Evolutionary conservation across 1,140 invertebrate genomes (phyloP), one percentile per base, ranked within the genome.

Genomic region (Phocides pigmalion): DNA sequence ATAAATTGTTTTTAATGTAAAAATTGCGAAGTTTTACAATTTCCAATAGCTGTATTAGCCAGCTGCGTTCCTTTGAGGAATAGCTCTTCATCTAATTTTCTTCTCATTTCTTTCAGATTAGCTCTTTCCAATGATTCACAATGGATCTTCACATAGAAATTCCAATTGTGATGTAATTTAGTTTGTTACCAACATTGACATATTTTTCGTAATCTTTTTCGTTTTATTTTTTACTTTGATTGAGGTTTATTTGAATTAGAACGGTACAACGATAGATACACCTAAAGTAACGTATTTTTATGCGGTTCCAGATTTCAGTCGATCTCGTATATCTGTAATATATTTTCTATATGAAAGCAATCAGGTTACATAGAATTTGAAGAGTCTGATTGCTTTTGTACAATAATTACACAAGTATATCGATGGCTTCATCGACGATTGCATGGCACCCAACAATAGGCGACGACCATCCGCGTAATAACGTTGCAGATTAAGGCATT

Each of bases 11-110:
- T n/a, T 19, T 35, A 17, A 56, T 19, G 51, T 39, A 56, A 58
- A 58, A 58, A 58, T 4, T 44, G 39, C 39, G 53, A n/a, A 58
- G 14, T 44, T 58, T 58, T 58, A 58, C 53, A 58, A 44, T 58
- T 32, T 58, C n/a, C 39, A 58, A 56, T 56, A 41, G 53, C 53
- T 56, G 28, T 42, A 56, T 42, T 25, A 56, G 20, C 53, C 81
- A 86, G 79, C 77, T 84, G 81, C 71, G 77, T 49, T 73, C 70
- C 44, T 62, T 69, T 70, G 56, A 70, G 68, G 63, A 77, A 81
- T 82, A 65, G 74, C 66, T 82, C 70, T 46, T 76, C 70, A 81
- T 84, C 76, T 79, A 79, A 86, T 84, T 86, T 76, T 53, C 47
- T 71, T 76, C 51, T 37, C 58, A 47, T 56, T 64, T 56, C 51